Evolutionary conservation across 2,113 vertebrate genomes (phyloP).

Genomic region (Anser brachyrhynchus): DNA sequence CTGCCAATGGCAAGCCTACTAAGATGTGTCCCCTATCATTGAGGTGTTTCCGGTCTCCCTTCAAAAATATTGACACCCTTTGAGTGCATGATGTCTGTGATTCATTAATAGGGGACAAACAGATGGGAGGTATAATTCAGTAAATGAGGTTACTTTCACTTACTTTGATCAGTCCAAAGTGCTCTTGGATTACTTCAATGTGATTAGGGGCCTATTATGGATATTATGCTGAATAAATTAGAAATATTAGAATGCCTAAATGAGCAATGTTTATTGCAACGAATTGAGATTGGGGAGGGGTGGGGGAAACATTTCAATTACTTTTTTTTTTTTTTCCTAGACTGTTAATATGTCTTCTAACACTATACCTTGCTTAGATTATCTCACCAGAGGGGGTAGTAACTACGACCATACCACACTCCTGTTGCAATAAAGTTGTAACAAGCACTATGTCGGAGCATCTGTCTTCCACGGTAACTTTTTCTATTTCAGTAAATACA

Average conservation of each 20-base stretch:
- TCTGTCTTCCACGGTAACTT: background rate
- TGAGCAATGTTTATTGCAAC: background rate
- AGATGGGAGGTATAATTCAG: background rate
- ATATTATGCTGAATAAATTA: background rate
- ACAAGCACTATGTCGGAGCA: background rate
- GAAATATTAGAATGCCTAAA: background rate
- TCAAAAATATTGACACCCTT: background rate
- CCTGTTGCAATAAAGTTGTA: background rate
- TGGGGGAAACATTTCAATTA: fast-evolving
- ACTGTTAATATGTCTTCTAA: background rate
- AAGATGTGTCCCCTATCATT: background rate
- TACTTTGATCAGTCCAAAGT: background rate
- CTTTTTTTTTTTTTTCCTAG: background rate
- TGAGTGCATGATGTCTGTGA: background rate
- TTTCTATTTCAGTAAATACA: background rate
- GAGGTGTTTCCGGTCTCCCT: background rate
- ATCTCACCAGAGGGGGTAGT: background rate
- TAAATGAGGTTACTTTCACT: background rate
- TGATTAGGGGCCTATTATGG: background rate
- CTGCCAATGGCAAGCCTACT: background rate
- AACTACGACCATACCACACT: background rate
- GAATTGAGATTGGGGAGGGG: background rate
- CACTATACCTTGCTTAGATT: too few relatives aligned
- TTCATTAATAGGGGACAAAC: background rate
- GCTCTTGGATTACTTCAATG: background rate